Evolutionary conservation across 1,140 invertebrate genomes (phyloP).

Genomic region (Cepaea nemoralis): DNA sequence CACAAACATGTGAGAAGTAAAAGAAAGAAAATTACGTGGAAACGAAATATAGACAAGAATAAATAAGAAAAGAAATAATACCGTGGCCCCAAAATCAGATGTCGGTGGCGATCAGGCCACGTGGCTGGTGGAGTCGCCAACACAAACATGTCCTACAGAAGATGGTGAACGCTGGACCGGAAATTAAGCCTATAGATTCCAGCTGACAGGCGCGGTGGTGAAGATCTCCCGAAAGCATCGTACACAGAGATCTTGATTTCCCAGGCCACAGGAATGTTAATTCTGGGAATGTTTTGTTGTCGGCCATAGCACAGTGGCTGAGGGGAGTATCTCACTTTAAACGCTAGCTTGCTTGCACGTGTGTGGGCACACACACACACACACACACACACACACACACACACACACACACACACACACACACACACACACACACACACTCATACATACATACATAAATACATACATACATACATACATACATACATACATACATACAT

Average conservation of each 20-base stretch:
- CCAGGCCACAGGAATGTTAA: neutral
- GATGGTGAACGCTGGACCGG: slow-evolving; percentile 1
- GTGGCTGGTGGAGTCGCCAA: neutral
- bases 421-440: no score
- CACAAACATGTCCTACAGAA: slow-evolving; percentile 6
- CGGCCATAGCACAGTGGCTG: neutral
- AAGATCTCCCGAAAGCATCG: slow-evolving; percentile 14
- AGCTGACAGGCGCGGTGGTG: neutral
- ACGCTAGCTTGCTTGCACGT: no score
- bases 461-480: no score
- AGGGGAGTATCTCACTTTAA: neutral
- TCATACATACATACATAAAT: neutral
- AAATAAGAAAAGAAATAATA: neutral
- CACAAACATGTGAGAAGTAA: neutral
- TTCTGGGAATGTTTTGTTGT: neutral
- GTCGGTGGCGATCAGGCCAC: neutral
- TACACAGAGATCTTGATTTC: slow-evolving; percentile 2
- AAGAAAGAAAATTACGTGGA: neutral
- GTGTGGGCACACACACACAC: no score
- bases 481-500: no score
- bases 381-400: no score
- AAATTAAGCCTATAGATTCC: slow-evolving; percentile 18
- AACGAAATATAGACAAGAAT: neutral
- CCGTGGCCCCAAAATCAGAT: neutral
- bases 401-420: no score